Evolutionary conservation across 2,888 invertebrate genomes (phyloP).

Genomic region (Agonum fuliginosum): DNA sequence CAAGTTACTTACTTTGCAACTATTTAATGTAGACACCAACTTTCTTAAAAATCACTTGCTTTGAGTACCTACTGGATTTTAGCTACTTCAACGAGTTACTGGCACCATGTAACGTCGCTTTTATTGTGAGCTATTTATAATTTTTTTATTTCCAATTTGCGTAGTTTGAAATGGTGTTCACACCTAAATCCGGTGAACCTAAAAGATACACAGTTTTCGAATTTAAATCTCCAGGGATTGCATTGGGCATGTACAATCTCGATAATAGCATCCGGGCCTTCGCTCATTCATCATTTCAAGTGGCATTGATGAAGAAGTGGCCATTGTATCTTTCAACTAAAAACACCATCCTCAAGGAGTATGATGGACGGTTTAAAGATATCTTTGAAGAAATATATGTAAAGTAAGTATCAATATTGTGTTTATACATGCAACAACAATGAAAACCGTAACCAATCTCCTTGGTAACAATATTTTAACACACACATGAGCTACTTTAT

Average conservation of each 20-base stretch:
- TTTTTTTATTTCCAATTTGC: too few species aligned
- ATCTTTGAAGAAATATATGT: conserved; percentile 93
- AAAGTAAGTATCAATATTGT: conserved; percentile 74
- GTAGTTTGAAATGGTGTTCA: conserved; percentile 84
- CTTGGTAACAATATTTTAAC: too few species aligned
- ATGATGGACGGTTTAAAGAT: conserved; percentile 94
- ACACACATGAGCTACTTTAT: too few species aligned
- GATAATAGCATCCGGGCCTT: conserved; percentile 89
- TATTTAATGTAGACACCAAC: too few species aligned
- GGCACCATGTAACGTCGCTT: too few species aligned
- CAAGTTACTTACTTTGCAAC: too few species aligned
- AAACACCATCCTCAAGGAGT: conserved; percentile 91
- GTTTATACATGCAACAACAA: too few species aligned
- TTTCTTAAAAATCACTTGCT: too few species aligned
- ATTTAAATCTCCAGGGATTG: conserved; percentile 85
- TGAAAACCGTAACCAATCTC: too few species aligned
- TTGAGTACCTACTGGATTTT: too few species aligned
- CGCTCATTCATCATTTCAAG: conserved; percentile 92
- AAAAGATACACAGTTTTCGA: conserved; percentile 79
- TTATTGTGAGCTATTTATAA: too few species aligned
- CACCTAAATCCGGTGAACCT: conserved; percentile 77
- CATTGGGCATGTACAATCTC: conserved; percentile 93
- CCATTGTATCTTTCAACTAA: conserved; percentile 94
- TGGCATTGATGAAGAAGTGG: conserved; percentile 89
- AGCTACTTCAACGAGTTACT: too few species aligned